These are phyloP conservation scores for Pachydiplax longipennis DNA, from an alignment of 2,888 invertebrate species.

Conservation along the genomic window DNA sequence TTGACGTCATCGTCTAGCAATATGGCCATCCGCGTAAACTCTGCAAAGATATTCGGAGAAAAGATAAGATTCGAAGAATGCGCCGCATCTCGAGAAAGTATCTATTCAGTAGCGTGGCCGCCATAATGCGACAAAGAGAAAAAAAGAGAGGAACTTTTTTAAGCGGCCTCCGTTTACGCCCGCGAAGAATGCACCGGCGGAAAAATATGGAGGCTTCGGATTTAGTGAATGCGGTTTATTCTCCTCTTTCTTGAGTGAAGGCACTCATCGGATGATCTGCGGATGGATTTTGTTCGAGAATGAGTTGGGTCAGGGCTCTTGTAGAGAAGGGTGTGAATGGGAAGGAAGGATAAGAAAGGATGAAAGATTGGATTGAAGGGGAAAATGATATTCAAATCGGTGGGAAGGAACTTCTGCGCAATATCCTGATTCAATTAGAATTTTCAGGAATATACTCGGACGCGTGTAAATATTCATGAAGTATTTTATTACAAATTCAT, in stretches of 20 bases:
- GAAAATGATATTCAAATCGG: too few relatives aligned
- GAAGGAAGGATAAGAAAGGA: too few relatives aligned
- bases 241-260: neutral
- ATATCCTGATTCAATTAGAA: too few relatives aligned
- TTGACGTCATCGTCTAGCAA: too few relatives aligned
- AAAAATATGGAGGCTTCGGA: conserved; percentile 3
- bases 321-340: neutral
- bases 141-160: neutral
- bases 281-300: neutral
- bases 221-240: neutral
- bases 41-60: too few relatives aligned
- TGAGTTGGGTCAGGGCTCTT: neutral
- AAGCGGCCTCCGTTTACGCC: neutral
- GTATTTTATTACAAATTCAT: too few relatives aligned
- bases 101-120: neutral
- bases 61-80: neutral
- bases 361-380: too few relatives aligned
- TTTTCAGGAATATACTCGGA: too few relatives aligned
- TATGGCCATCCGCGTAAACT: too few relatives aligned
- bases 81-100: neutral
- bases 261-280: neutral
- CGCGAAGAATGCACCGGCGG: neutral
- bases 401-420: too few relatives aligned
- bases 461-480: too few relatives aligned
- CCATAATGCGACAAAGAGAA: neutral